A percentile compares a stretch with the other conserved stretches of the same genome.
phyloP scores from a whole-genome alignment of 2,113 vertebrate genomes.

The Helogale parvula region DNA sequence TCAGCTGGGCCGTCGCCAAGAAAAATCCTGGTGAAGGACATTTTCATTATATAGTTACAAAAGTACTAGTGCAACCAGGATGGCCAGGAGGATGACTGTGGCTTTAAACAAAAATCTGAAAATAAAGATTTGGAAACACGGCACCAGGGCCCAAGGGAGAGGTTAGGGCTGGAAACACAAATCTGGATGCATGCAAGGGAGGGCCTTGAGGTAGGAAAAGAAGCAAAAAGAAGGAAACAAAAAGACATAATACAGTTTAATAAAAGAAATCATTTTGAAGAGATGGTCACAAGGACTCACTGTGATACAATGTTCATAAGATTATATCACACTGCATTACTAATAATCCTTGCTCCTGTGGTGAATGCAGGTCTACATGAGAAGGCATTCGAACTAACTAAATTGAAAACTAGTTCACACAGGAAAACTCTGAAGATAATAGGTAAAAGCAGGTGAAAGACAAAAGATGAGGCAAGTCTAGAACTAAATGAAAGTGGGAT shows the following conservation, averaged over 20 bases:
- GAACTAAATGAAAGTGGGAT: not conserved
- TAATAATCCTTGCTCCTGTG: not conserved
- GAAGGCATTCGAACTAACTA: not conserved
- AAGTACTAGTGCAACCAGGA: not conserved
- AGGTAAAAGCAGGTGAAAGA: constrained; percentile 6
- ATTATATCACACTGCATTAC: not conserved
- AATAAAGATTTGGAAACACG: not conserved
- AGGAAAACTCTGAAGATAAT: not conserved
- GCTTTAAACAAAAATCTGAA: not conserved
- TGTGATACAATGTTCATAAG: not conserved
- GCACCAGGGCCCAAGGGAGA: not conserved
- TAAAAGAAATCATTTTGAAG: not conserved
- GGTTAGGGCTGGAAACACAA: not conserved
- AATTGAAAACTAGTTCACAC: not conserved
- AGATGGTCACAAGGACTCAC: not conserved
- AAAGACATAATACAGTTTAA: not conserved
- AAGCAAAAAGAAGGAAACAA: not conserved
- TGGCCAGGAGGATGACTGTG: not conserved
- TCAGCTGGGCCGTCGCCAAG: not conserved
- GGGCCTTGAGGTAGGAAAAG: not conserved
- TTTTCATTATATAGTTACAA: not conserved
- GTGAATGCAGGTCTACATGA: not conserved
- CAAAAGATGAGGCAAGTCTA: not conserved
- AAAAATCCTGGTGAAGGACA: not conserved
- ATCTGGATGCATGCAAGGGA: not conserved